Evolutionary conservation across 2,797 vertebrate genomes (phyloP), one percentile per base, ranked within the genome.

Genomic region (Hoplostethus mediterraneus): DNA sequence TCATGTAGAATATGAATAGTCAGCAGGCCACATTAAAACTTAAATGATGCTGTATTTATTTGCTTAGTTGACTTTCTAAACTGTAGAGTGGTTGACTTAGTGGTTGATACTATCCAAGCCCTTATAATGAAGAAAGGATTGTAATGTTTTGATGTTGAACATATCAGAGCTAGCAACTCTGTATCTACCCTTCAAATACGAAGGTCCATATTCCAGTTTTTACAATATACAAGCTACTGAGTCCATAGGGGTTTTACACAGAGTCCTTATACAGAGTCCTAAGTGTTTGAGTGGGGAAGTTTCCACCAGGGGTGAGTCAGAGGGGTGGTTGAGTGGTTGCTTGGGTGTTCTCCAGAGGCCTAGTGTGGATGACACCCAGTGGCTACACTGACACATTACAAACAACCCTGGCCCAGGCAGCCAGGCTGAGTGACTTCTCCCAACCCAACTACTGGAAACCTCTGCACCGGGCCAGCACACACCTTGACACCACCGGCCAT

Each of bases 301-400:
- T 94, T 94, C 93, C 91, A 93, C 88, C 87, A 84, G 87, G 86
- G 85, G 86, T 92, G 89, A 90, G 87, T 91, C 90, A 92, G 89
- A 91, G 86, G 85, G 90, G 83, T 90, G 91, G 85, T 80, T 90
- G 82, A 91, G 88, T 87, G 87, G 90, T 85, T 91, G 88, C 87
- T 89, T 92, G 89, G 91, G 88, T 87, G 85, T 87, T 90, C 91
- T 93, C 90, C 91, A 91, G 89, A 90, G 88, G 76, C 83, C 86
- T 71, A 64, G 86, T 89, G 89, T 89, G 28, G 91, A 94, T 93
- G 95, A 94, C 93, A 94, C 93, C 93, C 92, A 93, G 93, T 94
- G 94, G 93, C 89, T 87, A 88, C 79, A 85, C 77, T 84, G 81
- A 91, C 90, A 94, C 89, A 94, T 89, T 93, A 89, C 93, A 94